Percentiles rank a stretch among this genome's conserved stretches.
These are phyloP conservation scores for Acleris holmiana DNA, from an alignment of 2,888 invertebrate species.

Conservation along the genomic window DNA sequence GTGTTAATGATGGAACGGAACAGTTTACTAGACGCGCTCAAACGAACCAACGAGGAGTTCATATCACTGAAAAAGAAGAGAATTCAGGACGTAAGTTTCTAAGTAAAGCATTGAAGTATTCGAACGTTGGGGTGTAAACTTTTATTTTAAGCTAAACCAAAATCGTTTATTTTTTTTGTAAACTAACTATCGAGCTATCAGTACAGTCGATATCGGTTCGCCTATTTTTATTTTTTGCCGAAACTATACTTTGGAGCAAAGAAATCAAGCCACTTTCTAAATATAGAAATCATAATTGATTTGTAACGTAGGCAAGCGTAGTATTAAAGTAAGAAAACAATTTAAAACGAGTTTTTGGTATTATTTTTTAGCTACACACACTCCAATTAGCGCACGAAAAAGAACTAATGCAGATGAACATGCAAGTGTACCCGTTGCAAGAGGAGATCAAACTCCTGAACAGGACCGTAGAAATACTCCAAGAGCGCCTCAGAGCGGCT, in stretches of 20 bases:
- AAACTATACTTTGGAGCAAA: no score
- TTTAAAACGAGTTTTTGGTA: no score
- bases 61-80: slow-evolving; percentile 90
- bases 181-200: no score
- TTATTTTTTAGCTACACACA: slow-evolving; percentile 86
- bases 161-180: no score
- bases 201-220: no score
- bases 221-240: no score
- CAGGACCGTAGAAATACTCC: slow-evolving; percentile 80
- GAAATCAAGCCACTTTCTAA: no score
- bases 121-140: neutral
- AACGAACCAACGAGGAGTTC: slow-evolving; percentile 90
- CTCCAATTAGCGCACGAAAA: slow-evolving; percentile 89
- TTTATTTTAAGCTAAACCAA: no score
- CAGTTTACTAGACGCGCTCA: slow-evolving; percentile 86
- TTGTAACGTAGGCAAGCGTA: no score
- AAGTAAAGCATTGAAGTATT: neutral
- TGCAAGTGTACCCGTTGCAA: slow-evolving; percentile 83
- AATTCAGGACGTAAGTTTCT: slow-evolving; percentile 89
- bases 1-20: slow-evolving; percentile 79
- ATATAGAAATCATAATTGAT: no score
- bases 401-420: slow-evolving; percentile 87
- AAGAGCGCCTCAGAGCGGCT: slow-evolving; percentile 64
- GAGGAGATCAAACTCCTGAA: slow-evolving; percentile 85
- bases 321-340: no score